Evolutionary conservation across 1,140 invertebrate species (phyloP), one percentile per base, ranked within the genome.

Genomic region (Aphis craccivora): DNA sequence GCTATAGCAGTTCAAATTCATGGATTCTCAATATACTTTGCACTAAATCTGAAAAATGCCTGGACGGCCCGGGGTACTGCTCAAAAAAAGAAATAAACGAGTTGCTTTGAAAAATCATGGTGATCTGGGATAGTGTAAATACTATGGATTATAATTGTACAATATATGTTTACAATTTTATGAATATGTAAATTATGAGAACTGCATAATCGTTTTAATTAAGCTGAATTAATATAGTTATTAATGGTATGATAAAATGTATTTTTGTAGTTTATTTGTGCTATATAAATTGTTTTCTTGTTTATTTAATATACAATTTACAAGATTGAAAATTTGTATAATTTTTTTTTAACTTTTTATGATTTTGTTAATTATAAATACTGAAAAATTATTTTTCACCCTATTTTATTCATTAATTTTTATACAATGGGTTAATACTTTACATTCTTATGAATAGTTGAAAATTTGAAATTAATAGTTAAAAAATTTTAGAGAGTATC

Each of bases 1-100:
- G 95, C 98, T 37, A 95, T 98, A 5, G 98, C 98, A 35, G 96
- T 98, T 48, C 98, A 99, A 96, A 97, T 99, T 86, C 99, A 99
- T 95, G 96, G 96, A 51, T 99, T 99, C 95, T 98, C 98, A 87
- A 95, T 99, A 23, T 98, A 97, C 95, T 99, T 99, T 95, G 97
- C 98, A 2, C 97, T 96, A 95, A 98, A 98, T 95, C 96, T 99
- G 81, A 96, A 98, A 81, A 96, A 96, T 93, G 98, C 98, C 43
- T 99, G 99, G 99, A 97, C 97, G 95, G 96, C 97, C 22, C 95
- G 97, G 95, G 97, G 97, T 91, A 95, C 96, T 1, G 48, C 81
- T 53, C 91, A 93, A 93, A 93, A 93, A 6, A 86, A 96, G 95
- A 94, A 97, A 96, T 92, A 94, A 91, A 87, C 37, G 45, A 45